Base-by-base conservation (phyloP, 2,113 vertebrate species). In the Trichechus manatus region DNA sequence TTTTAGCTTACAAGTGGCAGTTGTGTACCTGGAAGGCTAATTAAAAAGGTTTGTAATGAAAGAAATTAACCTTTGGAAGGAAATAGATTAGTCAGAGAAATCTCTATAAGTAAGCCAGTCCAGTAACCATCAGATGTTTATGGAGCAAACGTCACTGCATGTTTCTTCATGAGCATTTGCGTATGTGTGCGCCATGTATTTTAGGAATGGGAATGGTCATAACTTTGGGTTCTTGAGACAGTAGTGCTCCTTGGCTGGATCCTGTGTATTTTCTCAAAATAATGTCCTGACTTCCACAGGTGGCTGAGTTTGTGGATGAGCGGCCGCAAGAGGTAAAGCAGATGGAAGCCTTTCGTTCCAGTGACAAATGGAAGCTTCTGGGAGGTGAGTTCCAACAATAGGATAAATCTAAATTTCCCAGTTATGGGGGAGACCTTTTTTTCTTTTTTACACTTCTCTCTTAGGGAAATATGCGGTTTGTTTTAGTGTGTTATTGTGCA, bases 281-380 rank as follows among this genome's bases (percentile, higher is more conserved):
- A 11, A 13, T 0, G 6, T 27, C 50, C 31, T 77, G 36, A 61
- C 14, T 13, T 36, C 50, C 9, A 8, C 77, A 99, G 99, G 99
- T 99, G 97, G 99, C 99, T 59, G 99, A 99, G 42, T 98, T 99
- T 74, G 98, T 99, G 20, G 99, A 99, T 25, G 99, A 99, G 27
- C 99, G 99, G 13, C 99, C 99, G 0, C 99, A 99, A 0, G 99
- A 99, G 10, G 98, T 99, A n/a, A 99, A 99, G 96, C 99, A 98
- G 53, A 98, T 99, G 98, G 99, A 99, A 97, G 98, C 98, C 5
- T 99, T 99, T 97, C 98, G 99, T 44, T 99, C 98, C 1, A 99
- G 99, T 95, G 98, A 98, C 31, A 99, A 99, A 56, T 99, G 99
- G 99, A 99, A 99, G 88, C 98, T 99, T 33, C 39, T 99, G 39